phyloP scores from a whole-genome alignment of 2,888 invertebrate genomes.

The Chalcosyrphus nemorum region DNA sequence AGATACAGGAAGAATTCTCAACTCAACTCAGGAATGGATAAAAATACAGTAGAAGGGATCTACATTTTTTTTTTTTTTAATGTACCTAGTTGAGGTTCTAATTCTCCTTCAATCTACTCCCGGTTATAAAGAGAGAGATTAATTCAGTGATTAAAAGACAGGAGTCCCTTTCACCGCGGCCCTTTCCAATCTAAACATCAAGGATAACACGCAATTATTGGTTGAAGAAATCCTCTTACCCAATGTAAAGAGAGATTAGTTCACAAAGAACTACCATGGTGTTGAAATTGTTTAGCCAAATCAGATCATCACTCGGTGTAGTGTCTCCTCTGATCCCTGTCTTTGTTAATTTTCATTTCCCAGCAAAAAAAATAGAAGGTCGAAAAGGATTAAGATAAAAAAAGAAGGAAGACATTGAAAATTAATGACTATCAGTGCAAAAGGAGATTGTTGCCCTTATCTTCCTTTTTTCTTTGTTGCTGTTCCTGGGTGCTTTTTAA shows the following conservation, averaged over 20 bases:
- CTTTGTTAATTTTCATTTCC: not conserved
- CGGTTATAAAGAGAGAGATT: too few species aligned
- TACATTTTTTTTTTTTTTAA: too few species aligned
- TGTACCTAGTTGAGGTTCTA: too few species aligned
- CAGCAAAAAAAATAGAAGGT: not conserved
- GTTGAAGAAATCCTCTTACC: not conserved
- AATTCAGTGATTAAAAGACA: too few species aligned
- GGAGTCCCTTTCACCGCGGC: not conserved
- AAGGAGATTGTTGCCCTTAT: constrained; percentile 54
- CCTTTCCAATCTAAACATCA: not conserved
- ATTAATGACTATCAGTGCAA: constrained; percentile 44
- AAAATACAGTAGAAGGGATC: too few species aligned
- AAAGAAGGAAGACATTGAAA: constrained; percentile 53
- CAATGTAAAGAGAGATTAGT: not conserved
- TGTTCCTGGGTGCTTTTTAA: constrained; percentile 1
- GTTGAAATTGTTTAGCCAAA: constrained; percentile 13
- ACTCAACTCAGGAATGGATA: too few species aligned
- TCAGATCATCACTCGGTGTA: constrained; percentile 6
- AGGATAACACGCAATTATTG: not conserved
- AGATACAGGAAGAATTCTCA: too few species aligned
- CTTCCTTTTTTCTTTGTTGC: constrained; percentile 3
- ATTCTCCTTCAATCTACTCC: too few species aligned
- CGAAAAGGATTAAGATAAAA: constrained; percentile 33
- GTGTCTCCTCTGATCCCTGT: not conserved
- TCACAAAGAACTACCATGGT: not conserved